Conservation (phyloP, 2,797 vertebrate genomes). For the Cossypha niveicapilla region DNA sequence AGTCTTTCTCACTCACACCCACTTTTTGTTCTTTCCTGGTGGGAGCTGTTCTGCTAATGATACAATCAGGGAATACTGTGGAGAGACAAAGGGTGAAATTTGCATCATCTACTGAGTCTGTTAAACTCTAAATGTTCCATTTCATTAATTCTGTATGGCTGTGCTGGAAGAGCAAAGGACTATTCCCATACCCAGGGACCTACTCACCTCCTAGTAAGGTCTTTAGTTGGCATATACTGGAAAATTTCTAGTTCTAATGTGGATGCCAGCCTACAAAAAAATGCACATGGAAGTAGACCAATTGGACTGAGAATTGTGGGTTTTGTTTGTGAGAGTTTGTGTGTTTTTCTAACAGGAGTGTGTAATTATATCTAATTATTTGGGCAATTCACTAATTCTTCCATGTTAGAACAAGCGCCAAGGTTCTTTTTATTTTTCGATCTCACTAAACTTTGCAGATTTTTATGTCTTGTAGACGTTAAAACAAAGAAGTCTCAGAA, state of each 20-base stretch:
- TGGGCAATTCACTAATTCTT: not conserved
- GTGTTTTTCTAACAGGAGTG: not conserved
- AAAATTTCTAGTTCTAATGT: not conserved
- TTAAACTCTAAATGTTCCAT: not conserved
- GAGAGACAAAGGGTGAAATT: not conserved
- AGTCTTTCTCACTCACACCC: not conserved
- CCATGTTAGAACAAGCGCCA: not conserved
- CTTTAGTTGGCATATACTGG: not conserved
- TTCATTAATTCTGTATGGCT: not conserved
- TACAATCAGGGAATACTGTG: not conserved
- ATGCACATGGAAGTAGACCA: not conserved
- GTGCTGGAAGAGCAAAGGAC: not conserved
- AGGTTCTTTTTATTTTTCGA: not conserved
- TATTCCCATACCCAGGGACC: not conserved
- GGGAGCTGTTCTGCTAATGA: not conserved
- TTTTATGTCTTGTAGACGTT: not conserved
- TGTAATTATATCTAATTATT: not conserved
- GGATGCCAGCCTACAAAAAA: not conserved
- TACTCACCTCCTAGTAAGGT: not conserved
- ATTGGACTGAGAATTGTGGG: not conserved
- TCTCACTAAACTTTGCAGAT: not conserved
- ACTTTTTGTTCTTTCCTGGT: not conserved
- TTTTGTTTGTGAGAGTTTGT: not conserved
- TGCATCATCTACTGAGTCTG: not conserved
- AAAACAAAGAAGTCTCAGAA: not conserved